These are phyloP conservation scores for Diuraphis noxia DNA, from an alignment of 1,140 invertebrate genomes.

Conservation along the genomic window DNA sequence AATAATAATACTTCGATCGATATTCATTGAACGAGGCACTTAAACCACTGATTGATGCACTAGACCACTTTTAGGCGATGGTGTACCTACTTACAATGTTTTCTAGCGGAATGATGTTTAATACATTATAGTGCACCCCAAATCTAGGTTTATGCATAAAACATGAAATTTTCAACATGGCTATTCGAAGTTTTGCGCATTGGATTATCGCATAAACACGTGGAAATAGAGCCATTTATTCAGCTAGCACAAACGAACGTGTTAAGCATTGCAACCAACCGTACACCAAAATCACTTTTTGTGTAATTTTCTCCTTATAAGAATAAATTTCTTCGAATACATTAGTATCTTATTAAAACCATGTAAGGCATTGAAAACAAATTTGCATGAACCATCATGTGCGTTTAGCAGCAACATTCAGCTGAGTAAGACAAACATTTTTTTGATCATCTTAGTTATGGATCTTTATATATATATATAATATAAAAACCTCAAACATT, in stretches of 20 bases:
- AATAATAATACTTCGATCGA: not conserved
- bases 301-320: not conserved
- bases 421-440: too few species aligned
- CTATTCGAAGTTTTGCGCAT: not conserved
- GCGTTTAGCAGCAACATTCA: not conserved
- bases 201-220: not conserved
- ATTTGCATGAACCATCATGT: too few species aligned
- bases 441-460: too few species aligned
- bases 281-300: not conserved
- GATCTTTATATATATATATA: too few species aligned
- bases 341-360: not conserved
- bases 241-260: not conserved
- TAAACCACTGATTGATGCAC: not conserved
- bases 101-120: not conserved
- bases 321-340: not conserved
- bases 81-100: not conserved
- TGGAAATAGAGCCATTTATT: not conserved
- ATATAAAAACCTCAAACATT: too few species aligned
- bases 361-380: not conserved
- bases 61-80: not conserved
- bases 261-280: not conserved
- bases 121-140: not conserved
- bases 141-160: not conserved
- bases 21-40: not conserved
- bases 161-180: conserved; percentile 1